phyloP scores from a whole-genome alignment of 1,140 invertebrate genomes.

The Megathymus violae region DNA sequence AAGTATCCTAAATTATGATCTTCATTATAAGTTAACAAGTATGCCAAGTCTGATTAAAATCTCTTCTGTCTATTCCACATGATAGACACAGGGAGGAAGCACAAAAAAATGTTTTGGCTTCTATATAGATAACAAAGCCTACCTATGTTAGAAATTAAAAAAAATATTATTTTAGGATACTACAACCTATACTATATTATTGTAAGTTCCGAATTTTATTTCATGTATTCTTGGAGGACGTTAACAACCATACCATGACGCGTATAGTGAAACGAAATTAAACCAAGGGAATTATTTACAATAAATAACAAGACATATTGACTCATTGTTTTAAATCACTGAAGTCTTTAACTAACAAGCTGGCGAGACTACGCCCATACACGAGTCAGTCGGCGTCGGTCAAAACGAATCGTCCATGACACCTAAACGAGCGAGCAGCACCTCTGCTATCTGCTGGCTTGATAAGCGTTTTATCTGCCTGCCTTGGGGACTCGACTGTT shows the following conservation, averaged over 20 bases:
- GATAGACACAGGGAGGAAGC: too few species aligned
- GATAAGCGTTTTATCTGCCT: conserved; percentile 75
- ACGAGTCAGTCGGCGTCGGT: conserved; percentile 53
- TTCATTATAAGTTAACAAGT: too few species aligned
- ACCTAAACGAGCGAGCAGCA: conserved; percentile 76
- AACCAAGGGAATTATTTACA: conserved; percentile 16
- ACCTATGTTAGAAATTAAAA: too few species aligned
- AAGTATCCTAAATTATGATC: too few species aligned
- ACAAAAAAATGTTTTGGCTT: too few species aligned
- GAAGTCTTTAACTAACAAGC: conserved; percentile 59
- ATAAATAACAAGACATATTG: conserved; percentile 42
- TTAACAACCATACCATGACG: not conserved
- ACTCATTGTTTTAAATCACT: conserved; percentile 58
- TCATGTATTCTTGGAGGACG: too few species aligned
- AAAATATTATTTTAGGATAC: too few species aligned
- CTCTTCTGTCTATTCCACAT: too few species aligned
- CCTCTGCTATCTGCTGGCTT: conserved; percentile 78
- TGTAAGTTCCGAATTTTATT: too few species aligned
- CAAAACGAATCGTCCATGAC: conserved; percentile 69
- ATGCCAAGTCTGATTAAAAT: too few species aligned
- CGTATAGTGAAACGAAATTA: not conserved
- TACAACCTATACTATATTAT: too few species aligned
- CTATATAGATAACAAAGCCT: too few species aligned
- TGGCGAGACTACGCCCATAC: conserved; percentile 50
- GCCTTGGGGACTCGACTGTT: conserved; percentile 58